Evolutionary conservation across 1,140 invertebrate species (phyloP).

Genomic region (Drosophila orena): DNA sequence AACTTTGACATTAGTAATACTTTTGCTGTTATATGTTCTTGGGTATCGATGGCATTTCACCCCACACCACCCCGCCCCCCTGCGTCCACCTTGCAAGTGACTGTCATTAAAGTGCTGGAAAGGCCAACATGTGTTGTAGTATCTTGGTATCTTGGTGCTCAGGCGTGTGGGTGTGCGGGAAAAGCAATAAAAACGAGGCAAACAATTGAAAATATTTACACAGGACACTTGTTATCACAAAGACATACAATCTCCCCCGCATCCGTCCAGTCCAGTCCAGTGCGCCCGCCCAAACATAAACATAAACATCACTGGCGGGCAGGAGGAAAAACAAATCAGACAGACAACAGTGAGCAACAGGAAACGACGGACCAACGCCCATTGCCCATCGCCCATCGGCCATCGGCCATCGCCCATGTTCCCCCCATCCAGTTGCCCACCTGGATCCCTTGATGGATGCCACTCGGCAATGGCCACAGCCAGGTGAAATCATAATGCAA

Average conservation of each 20-base stretch:
- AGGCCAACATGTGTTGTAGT: slow-evolving; percentile 25
- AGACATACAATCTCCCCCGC: slow-evolving; percentile 56
- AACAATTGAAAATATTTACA: slow-evolving; percentile 84
- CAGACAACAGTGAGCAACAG: slow-evolving; percentile 73
- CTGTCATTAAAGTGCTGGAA: slow-evolving; percentile 50
- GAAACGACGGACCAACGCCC: slow-evolving; percentile 52
- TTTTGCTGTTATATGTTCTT: slow-evolving; percentile 32
- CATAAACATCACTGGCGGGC: slow-evolving; percentile 54
- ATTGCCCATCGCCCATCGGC: no score
- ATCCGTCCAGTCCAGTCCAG: slow-evolving; percentile 6
- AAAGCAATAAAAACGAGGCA: slow-evolving; percentile 79
- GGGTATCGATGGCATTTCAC: slow-evolving; percentile 42
- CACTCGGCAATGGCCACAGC: slow-evolving; percentile 21
- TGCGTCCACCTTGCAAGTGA: slow-evolving; percentile 10
- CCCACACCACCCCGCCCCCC: slow-evolving; percentile 1
- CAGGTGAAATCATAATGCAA: slow-evolving; percentile 68
- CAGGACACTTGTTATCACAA: slow-evolving; percentile 81
- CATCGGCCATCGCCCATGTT: no score
- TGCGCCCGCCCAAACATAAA: slow-evolving; percentile 31
- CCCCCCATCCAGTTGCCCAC: slow-evolving; percentile 5
- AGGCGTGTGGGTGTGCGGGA: slow-evolving; percentile 30
- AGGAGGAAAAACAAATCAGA: slow-evolving; percentile 67
- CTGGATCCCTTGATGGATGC: slow-evolving; percentile 30
- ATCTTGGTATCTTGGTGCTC: slow-evolving; percentile 17
- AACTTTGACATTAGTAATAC: slow-evolving; percentile 73